Percentiles rank a stretch among this genome's conserved stretches.
These are phyloP conservation scores for Apamea anceps DNA, from an alignment of 2,888 invertebrate genomes.

Conservation along the genomic window DNA sequence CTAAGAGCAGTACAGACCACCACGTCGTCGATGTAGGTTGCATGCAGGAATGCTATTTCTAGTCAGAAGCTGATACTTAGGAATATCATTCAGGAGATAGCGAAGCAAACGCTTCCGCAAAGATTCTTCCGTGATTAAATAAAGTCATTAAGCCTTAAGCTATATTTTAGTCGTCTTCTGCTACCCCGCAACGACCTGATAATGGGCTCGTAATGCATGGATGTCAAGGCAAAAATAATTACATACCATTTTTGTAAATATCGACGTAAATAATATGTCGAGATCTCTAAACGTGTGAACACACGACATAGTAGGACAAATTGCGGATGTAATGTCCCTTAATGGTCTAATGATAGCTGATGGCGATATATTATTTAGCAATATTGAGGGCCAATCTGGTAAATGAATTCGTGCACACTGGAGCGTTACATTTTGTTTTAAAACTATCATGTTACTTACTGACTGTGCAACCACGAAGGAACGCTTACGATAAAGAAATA, in stretches of 20 bases:
- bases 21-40: neutral
- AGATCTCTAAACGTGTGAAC: conserved; percentile 46
- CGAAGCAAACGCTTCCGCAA: conserved; percentile 14
- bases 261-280: conserved; percentile 47
- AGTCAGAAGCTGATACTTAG: neutral
- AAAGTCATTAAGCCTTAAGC: conserved; percentile 9
- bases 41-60: conserved; percentile 1
- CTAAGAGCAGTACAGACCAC: neutral
- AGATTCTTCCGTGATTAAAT: conserved; percentile 13
- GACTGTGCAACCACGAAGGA: conserved; percentile 14
- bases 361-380: conserved; percentile 64
- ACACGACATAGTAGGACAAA: conserved; percentile 35
- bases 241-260: conserved; percentile 29
- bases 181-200: neutral
- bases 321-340: conserved; percentile 65
- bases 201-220: conserved; percentile 25
- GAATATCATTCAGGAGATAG: conserved; percentile 26
- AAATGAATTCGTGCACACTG: conserved; percentile 65
- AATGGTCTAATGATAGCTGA: conserved; percentile 57
- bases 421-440: conserved; percentile 55
- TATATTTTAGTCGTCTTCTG: conserved; percentile 9
- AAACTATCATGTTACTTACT: conserved; percentile 57
- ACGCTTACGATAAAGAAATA: neutral
- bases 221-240: conserved; percentile 34
- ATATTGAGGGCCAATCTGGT: conserved; percentile 63